phyloP scores from a whole-genome alignment of 2,113 vertebrate species.

The Notechis scutatus region DNA sequence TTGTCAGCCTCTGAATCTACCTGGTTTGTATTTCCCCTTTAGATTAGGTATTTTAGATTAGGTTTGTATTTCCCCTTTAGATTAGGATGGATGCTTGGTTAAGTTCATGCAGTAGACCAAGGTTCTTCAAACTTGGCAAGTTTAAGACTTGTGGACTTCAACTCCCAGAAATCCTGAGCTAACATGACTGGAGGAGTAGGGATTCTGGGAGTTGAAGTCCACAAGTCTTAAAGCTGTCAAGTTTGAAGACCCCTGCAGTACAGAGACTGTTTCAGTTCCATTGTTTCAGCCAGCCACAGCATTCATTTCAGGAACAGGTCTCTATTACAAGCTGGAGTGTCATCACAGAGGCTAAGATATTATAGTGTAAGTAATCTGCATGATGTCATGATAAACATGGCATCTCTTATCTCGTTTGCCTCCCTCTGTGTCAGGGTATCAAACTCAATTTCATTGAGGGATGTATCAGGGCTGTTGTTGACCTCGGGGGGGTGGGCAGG shows the following conservation, averaged over 20 bases:
- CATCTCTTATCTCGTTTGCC: neutral
- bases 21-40: neutral
- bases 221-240: too few relatives aligned
- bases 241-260: too few relatives aligned
- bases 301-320: neutral
- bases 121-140: too few relatives aligned
- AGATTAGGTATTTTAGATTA: too few relatives aligned
- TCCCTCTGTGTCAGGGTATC: neutral
- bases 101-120: neutral
- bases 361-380: neutral
- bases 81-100: neutral
- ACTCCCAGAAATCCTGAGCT: too few relatives aligned
- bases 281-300: neutral
- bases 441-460: too few relatives aligned
- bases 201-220: too few relatives aligned
- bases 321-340: neutral
- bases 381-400: neutral
- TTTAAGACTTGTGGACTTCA: too few relatives aligned
- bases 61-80: too few relatives aligned
- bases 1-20: neutral
- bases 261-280: neutral
- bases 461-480: too few relatives aligned
- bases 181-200: too few relatives aligned
- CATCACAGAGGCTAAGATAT: neutral
- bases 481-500: too few relatives aligned